These are phyloP conservation scores for Solenodon paradoxus DNA, from an alignment of 2,113 vertebrate species.

Conservation along the genomic window DNA sequence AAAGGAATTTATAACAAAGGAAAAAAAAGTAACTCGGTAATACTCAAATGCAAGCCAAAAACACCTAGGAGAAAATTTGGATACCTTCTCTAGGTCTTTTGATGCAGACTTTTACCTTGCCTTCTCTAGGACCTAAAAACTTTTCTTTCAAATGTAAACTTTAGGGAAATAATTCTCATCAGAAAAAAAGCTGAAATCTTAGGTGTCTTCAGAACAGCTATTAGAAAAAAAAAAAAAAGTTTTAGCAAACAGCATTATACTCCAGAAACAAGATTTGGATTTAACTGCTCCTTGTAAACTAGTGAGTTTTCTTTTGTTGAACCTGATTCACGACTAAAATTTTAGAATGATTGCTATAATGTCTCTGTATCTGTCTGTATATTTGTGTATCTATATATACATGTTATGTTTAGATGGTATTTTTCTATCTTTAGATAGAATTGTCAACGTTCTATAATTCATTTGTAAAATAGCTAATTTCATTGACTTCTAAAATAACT, in stretches of 20 bases:
- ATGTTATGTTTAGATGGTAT: neutral
- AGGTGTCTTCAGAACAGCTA: neutral
- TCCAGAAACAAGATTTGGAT: neutral
- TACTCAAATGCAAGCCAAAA: no score
- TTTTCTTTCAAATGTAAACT: neutral
- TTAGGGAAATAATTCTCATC: neutral
- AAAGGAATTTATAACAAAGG: no score
- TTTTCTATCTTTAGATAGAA: neutral
- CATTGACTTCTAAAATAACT: neutral
- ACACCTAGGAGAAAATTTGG: neutral
- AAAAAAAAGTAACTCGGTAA: no score
- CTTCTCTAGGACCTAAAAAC: neutral
- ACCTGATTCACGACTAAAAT: neutral
- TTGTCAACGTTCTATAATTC: neutral
- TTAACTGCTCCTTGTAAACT: neutral
- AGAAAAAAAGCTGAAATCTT: neutral
- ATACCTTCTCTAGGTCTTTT: neutral
- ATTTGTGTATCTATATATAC: neutral
- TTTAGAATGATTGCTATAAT: neutral
- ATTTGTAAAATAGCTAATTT: neutral
- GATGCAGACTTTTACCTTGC: neutral
- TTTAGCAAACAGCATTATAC: neutral
- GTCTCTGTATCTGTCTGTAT: neutral
- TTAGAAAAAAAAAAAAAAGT: neutral
- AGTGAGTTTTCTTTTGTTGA: neutral